These are phyloP conservation scores for Lutraria rhynchaena DNA, from an alignment of 1,140 invertebrate species.

Conservation along the genomic window DNA sequence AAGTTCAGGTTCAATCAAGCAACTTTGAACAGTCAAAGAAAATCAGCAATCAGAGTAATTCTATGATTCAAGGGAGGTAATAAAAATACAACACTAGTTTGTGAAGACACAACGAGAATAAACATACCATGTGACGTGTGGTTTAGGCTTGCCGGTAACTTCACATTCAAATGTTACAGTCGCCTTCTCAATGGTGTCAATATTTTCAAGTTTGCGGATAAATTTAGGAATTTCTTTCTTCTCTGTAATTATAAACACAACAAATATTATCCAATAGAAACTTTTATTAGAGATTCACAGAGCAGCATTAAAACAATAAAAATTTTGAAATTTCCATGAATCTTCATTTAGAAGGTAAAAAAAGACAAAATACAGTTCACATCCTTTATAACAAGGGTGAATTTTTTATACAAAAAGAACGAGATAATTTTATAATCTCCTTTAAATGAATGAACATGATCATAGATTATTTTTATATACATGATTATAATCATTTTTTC, in stretches of 20 bases:
- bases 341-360: too few relatives aligned
- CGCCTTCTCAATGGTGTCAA: slow-evolving; percentile 76
- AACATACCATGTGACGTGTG: slow-evolving; percentile 78
- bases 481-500: slow-evolving; percentile 5
- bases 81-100: not conserved
- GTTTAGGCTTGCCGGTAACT: slow-evolving; percentile 80
- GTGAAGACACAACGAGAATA: not conserved
- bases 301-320: too few relatives aligned
- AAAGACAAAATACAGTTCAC: too few relatives aligned
- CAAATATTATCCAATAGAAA: too few relatives aligned
- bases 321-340: too few relatives aligned
- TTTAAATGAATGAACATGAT: not conserved
- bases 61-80: too few relatives aligned
- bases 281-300: too few relatives aligned
- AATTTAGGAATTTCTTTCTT: slow-evolving; percentile 81
- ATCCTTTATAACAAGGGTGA: not conserved
- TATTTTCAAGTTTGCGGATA: slow-evolving; percentile 77
- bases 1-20: too few relatives aligned
- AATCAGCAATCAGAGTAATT: too few relatives aligned
- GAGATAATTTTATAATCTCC: not conserved
- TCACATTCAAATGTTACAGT: slow-evolving; percentile 81
- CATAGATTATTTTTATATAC: too few relatives aligned
- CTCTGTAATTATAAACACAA: slow-evolving; percentile 71
- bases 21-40: too few relatives aligned
- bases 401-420: not conserved